phyloP scores from a whole-genome alignment of 35 echinoderm and acorn worm genomes.

The Ophioderma brevispina region DNA sequence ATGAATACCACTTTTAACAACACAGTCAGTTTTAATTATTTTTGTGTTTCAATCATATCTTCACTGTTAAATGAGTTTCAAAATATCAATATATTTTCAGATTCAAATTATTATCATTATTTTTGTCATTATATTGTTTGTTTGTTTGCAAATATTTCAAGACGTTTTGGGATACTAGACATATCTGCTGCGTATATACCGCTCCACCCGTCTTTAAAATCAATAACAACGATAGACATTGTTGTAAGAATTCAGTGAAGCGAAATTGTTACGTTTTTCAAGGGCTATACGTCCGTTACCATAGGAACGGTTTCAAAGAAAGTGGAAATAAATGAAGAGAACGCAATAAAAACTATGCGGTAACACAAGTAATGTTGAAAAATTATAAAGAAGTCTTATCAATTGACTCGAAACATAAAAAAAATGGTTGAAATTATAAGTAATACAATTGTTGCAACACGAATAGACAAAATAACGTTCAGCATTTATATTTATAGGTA shows the following conservation, averaged over 20 bases:
- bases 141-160: no score
- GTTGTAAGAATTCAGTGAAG: neutral
- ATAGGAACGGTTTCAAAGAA: neutral
- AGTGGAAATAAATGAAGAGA: neutral
- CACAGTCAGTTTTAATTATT: neutral
- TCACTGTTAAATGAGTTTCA: no score
- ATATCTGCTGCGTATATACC: neutral
- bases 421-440: no score
- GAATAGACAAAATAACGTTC: neutral
- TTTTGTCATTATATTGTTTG: no score
- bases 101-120: no score
- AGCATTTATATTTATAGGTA: neutral
- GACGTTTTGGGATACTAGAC: no score
- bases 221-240: neutral
- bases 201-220: neutral
- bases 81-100: no score
- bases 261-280: neutral
- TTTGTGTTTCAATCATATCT: no score
- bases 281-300: neutral
- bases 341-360: neutral
- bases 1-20: neutral
- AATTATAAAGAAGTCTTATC: neutral
- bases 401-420: neutral
- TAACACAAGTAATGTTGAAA: neutral
- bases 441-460: neutral